These are phyloP conservation scores for Eulemur coronatus DNA, from an alignment of 2,797 vertebrate species.

Conservation along the genomic window DNA sequence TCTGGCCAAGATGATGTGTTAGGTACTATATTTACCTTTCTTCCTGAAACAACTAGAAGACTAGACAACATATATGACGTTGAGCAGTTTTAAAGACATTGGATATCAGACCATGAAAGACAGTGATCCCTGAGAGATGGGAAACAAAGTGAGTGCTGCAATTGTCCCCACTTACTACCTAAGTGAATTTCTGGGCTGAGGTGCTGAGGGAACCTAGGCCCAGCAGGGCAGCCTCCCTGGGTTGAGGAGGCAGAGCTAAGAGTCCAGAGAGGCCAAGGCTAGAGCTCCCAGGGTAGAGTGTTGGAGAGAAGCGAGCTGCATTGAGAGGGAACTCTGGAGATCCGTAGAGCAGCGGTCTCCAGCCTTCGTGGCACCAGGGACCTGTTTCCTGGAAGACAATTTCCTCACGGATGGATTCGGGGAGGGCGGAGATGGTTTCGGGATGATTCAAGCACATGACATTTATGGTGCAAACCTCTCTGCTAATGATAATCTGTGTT, in stretches of 20 bases:
- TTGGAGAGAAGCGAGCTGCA: not conserved
- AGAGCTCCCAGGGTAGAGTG: not conserved
- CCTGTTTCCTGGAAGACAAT: no score
- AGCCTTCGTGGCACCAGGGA: no score
- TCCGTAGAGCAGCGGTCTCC: not conserved
- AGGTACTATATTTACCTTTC: not conserved
- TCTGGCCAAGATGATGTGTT: not conserved
- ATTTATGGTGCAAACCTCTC: no score
- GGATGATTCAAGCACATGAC: no score
- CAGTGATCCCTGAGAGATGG: not conserved
- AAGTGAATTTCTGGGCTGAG: not conserved
- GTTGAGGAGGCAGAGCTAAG: not conserved
- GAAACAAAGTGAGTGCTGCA: not conserved
- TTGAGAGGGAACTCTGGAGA: not conserved
- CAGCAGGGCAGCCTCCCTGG: not conserved
- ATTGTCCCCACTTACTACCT: not conserved
- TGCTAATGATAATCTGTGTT: no score
- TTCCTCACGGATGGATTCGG: no score
- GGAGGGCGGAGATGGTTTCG: no score
- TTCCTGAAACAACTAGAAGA: not conserved
- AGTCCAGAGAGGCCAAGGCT: not conserved
- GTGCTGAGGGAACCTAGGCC: not conserved
- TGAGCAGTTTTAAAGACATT: not conserved
- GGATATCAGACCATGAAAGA: not conserved
- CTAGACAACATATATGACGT: not conserved